A percentile compares a stretch with the other conserved stretches of the same genome.
Conservation (phyloP, 1,140 invertebrate species). For the Bombus difficillimus region DNA sequence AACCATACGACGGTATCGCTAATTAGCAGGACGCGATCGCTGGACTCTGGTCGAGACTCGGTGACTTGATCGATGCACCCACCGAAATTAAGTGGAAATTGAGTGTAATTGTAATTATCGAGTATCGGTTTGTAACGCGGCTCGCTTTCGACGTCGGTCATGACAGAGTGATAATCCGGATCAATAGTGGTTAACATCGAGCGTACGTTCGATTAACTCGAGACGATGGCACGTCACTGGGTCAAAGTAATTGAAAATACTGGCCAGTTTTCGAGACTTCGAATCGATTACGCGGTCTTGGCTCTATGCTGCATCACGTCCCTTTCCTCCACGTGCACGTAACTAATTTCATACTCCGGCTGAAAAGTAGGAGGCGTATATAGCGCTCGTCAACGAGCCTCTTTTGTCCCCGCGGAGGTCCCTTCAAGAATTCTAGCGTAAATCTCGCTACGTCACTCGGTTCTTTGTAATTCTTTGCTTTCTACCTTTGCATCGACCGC, state of each 20-base stretch:
- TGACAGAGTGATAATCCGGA: not conserved
- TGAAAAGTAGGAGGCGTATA: conserved; percentile 32
- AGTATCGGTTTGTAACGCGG: not conserved
- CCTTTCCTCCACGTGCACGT: conserved; percentile 24
- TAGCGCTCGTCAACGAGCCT: conserved; percentile 20
- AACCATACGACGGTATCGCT: not conserved
- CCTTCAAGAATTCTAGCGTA: conserved; percentile 32
- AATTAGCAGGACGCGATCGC: conserved; percentile 1
- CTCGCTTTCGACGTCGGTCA: not conserved
- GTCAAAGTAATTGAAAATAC: conserved; percentile 47
- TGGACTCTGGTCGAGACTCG: not conserved
- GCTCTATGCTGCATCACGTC: conserved; percentile 45
- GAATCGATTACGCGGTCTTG: conserved; percentile 18
- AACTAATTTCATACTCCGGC: conserved; percentile 41
- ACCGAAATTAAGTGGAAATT: conserved; percentile 17
- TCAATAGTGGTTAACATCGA: not conserved
- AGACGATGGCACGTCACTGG: conserved; percentile 9
- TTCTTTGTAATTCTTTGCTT: not conserved
- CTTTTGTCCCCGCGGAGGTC: conserved; percentile 24
- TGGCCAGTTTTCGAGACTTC: not conserved
- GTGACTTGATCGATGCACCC: not conserved
- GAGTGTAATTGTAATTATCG: conserved; percentile 6
- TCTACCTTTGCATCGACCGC: not conserved
- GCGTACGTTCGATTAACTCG: not conserved
- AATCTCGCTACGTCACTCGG: conserved; percentile 18